Conservation (phyloP, 1,140 invertebrate genomes). For the Zaprionus nigranus region DNA sequence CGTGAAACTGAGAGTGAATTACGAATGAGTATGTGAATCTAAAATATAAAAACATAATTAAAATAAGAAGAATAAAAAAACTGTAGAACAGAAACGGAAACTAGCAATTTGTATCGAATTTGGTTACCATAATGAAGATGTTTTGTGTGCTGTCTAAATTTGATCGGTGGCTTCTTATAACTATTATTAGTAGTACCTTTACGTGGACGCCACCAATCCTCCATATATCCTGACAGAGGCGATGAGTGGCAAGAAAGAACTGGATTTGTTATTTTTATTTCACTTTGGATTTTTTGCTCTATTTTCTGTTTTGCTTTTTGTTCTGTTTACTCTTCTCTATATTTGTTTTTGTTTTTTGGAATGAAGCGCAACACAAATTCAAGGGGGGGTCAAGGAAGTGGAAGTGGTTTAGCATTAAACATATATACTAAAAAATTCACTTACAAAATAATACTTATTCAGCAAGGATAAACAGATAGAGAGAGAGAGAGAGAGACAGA, state of each 20-base stretch:
- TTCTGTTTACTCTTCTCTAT: conserved; percentile 7
- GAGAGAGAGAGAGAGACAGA: conserved; percentile 7
- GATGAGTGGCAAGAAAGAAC: conserved; percentile 93
- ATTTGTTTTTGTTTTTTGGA: conserved; percentile 2
- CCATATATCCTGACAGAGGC: conserved; percentile 97
- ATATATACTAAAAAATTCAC: neutral
- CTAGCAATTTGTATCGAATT: conserved; percentile 15
- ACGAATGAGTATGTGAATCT: conserved; percentile 1
- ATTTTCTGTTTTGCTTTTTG: conserved; percentile 7
- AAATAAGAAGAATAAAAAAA: neutral
- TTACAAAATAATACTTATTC: conserved; percentile 14
- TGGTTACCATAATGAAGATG: conserved; percentile 24
- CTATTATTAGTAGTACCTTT: conserved; percentile 90
- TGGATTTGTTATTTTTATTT: conserved; percentile 85
- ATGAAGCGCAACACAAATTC: conserved; percentile 34
- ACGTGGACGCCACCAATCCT: conserved; percentile 97
- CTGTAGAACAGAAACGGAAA: neutral
- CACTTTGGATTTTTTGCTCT: conserved; percentile 58
- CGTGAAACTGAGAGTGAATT: neutral
- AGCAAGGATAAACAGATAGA: conserved; percentile 25
- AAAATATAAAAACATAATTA: conserved; percentile 3
- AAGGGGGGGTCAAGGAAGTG: conserved; percentile 1
- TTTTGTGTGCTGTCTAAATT: conserved; percentile 38
- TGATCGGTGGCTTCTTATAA: conserved; percentile 67
- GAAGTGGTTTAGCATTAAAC: conserved; percentile 26